Percentiles rank a stretch among this genome's conserved stretches.
Conservation (phyloP, 2,113 vertebrate genomes). For the Carollia perspicillata region DNA sequence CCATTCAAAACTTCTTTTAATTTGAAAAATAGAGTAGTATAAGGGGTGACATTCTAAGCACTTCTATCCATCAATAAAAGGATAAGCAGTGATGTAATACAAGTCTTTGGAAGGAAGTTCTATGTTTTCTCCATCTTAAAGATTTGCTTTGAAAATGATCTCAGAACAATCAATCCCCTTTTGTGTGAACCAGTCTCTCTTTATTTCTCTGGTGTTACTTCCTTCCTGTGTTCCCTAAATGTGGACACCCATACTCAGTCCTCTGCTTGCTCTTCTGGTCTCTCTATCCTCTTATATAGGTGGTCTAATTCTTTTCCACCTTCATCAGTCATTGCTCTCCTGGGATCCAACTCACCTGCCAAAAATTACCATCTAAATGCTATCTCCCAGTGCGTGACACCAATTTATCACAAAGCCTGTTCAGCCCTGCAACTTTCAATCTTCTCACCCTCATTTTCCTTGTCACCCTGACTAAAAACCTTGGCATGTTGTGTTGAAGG, state of each 20-base stretch:
- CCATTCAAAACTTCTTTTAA: not conserved
- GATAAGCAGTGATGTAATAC: not conserved
- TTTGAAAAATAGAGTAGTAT: not conserved
- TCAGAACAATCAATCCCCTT: not conserved
- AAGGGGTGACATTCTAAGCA: not conserved
- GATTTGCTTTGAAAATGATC: not conserved
- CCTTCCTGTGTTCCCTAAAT: not conserved
- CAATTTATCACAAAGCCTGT: not conserved
- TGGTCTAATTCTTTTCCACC: not conserved
- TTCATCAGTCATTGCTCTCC: not conserved
- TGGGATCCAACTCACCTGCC: not conserved
- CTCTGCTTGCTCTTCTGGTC: not conserved
- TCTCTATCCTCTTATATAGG: not conserved
- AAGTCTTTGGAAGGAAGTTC: not conserved
- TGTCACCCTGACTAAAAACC: not conserved
- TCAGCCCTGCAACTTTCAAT: not conserved
- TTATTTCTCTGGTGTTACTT: not conserved
- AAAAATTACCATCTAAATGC: not conserved
- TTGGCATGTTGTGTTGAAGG: not conserved
- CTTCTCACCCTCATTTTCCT: not conserved
- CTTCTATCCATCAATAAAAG: not conserved
- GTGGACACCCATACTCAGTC: not conserved
- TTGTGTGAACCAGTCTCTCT: not conserved
- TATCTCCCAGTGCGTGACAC: not conserved
- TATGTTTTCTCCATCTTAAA: not conserved